Percentiles rank a stretch among this genome's conserved stretches.
phyloP scores from a whole-genome alignment of 1,140 invertebrate genomes.

The Lutraria rhynchaena region DNA sequence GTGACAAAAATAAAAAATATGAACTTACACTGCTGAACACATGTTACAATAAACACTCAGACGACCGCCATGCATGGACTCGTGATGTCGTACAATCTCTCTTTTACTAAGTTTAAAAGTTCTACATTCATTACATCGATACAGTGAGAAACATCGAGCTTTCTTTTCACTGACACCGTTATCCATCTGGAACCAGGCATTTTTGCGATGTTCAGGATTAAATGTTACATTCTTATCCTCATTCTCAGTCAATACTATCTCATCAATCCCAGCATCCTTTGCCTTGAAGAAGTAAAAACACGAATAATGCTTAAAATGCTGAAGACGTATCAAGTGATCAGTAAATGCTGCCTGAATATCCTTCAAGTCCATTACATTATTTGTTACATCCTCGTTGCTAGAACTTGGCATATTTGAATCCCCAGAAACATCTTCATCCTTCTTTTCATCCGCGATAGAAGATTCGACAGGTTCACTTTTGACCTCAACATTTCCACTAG shows the following conservation, averaged over 20 bases:
- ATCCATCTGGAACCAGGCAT: constrained; percentile 34
- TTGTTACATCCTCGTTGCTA: neutral
- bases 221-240: constrained; percentile 2
- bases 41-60: constrained; percentile 14
- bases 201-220: constrained; percentile 6
- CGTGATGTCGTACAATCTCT: constrained; percentile 47
- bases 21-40: constrained; percentile 46
- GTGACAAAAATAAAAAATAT: no score
- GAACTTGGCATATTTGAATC: neutral
- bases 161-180: constrained; percentile 30
- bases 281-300: constrained; percentile 53
- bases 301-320: constrained; percentile 36
- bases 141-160: constrained; percentile 36
- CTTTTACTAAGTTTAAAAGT: constrained; percentile 41
- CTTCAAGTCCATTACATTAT: constrained; percentile 34
- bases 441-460: no score
- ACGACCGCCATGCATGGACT: constrained; percentile 20
- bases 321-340: constrained; percentile 24
- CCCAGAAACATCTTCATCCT: neutral
- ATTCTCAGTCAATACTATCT: neutral
- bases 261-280: constrained; percentile 29
- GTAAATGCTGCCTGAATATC: constrained; percentile 35
- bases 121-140: constrained; percentile 46
- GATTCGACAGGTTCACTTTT: no score
- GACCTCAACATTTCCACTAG: no score